phyloP scores from a whole-genome alignment of 2,888 invertebrate genomes.

The Zaprionus lineosus region DNA sequence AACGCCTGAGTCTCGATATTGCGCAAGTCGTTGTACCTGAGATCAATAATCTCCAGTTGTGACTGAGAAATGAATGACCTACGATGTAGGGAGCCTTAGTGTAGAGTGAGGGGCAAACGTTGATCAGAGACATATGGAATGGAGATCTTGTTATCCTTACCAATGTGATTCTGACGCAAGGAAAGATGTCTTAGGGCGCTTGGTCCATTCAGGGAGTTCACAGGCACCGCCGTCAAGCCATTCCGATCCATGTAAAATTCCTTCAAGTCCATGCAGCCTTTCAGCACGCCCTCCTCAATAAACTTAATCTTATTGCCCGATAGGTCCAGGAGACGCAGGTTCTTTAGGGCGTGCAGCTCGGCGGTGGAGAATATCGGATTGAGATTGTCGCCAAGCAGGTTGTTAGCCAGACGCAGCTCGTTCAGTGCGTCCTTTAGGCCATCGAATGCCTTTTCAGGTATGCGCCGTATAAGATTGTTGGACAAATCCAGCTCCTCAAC shows the following conservation, averaged over 20 bases:
- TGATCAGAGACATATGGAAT: not conserved
- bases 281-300: conserved; percentile 92
- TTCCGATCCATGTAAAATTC: conserved; percentile 92
- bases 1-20: conserved; percentile 90
- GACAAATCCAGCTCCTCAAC: conserved; percentile 91
- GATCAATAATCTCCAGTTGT: conserved; percentile 88
- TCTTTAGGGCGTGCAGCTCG: conserved; percentile 90
- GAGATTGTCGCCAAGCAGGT: conserved; percentile 93
- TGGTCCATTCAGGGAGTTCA: conserved; percentile 91
- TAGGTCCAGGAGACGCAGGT: conserved; percentile 89
- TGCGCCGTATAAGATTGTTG: conserved; percentile 89
- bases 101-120: too few species aligned
- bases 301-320: conserved; percentile 91
- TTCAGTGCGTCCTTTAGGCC: conserved; percentile 87
- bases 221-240: conserved; percentile 89
- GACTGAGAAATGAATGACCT: conserved; percentile 88
- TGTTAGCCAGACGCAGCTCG: conserved; percentile 89
- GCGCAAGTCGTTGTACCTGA: conserved; percentile 90
- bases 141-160: conserved; percentile 82
- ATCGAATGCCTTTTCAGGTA: conserved; percentile 89
- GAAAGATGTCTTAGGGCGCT: conserved; percentile 88
- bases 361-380: conserved; percentile 95
- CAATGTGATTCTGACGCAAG: conserved; percentile 90
- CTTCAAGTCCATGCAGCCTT: conserved; percentile 90
- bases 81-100: conserved; percentile 86